Base-by-base conservation (phyloP, 2,888 invertebrate species). In the Pristionchus fissidentatus region DNA sequence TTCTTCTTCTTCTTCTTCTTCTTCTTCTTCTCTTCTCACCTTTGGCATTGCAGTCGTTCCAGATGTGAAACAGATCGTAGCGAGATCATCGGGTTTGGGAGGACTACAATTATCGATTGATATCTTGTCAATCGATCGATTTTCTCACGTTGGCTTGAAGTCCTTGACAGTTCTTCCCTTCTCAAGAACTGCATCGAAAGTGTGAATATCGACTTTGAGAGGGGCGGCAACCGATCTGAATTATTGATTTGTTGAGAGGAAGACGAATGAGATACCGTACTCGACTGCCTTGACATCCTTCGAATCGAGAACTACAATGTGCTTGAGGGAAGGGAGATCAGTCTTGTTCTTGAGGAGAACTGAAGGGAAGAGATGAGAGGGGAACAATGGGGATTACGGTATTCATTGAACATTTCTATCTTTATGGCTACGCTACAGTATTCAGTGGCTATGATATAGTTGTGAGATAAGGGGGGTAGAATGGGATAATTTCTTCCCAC, bases 21-120 rank as follows among this genome's bases (percentile, higher is more conserved):
- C 35, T 35, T 35, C 62, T 19, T 62, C 15, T 1, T 35, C 15
- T 19, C 19, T 32, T 29, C 41, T 29, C 35, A 15, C 97, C 97
- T 73, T 97, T 2, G 98, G 97, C 62, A 84, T 86, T 90, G 93
- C 93, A 86, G 93, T 93, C n/a, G 93, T 93, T 29, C 97, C 97
- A 60, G 97, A 97, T 10, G 97, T 97, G 93, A 97, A 97, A 93
- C 97, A 97, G 87, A 98, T 95, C 62, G 97, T 97, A 93, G 96
- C 96, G 66, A 97, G 93, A 93, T 96, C 96, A 80, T 95, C 95
- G 60, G 96, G 95, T 92, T 94, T 95, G 3, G 97, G 97, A 84
- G 97, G 96, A 95, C 93, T 90, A 49, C 5, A 19, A 49, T 13
- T 7, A n/a, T 15, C 22, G 19, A 32, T 8, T 46, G 35, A 8